phyloP scores from a whole-genome alignment of 2,797 vertebrate species.

The Atherinosoma microstoma region DNA sequence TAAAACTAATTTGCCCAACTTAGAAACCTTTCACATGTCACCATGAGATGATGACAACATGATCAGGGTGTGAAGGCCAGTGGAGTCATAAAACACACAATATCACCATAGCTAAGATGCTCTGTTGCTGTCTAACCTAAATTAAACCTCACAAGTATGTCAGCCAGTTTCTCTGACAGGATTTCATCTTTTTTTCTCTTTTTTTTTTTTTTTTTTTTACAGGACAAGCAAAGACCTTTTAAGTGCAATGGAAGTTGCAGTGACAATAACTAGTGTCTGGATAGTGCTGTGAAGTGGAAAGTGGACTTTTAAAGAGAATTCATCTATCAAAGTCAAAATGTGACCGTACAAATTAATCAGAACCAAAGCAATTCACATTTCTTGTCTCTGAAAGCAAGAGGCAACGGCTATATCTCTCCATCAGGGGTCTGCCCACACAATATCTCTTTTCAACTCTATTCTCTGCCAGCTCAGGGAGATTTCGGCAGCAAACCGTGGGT shows the following conservation, averaged over 20 bases:
- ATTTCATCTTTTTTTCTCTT: constrained; percentile 36
- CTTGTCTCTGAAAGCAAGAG: constrained; percentile 26
- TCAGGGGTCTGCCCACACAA: constrained; percentile 27
- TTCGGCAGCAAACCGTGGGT: constrained; percentile 41
- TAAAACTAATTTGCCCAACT: neutral
- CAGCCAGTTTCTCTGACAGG: constrained; percentile 38
- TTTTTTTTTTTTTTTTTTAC: neutral
- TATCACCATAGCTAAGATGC: constrained; percentile 38
- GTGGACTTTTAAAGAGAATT: constrained; percentile 32
- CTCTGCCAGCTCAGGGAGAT: constrained; percentile 41
- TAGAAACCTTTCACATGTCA: neutral
- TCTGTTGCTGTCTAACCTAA: constrained; percentile 49
- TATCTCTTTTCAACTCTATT: constrained; percentile 29
- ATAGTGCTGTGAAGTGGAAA: constrained; percentile 39
- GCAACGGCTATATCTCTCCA: constrained; percentile 27
- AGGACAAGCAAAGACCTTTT: constrained; percentile 13
- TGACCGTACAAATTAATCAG: constrained; percentile 29
- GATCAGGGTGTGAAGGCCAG: constrained; percentile 30
- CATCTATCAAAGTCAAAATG: constrained; percentile 46
- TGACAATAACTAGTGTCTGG: constrained; percentile 10
- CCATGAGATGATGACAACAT: neutral
- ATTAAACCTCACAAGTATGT: constrained; percentile 47
- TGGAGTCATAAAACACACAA: constrained; percentile 38
- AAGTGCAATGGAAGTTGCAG: constrained; percentile 32
- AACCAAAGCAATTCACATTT: constrained; percentile 28